Conservation (phyloP, 1,140 invertebrate genomes). For the Anoplolepis gracilipes region DNA sequence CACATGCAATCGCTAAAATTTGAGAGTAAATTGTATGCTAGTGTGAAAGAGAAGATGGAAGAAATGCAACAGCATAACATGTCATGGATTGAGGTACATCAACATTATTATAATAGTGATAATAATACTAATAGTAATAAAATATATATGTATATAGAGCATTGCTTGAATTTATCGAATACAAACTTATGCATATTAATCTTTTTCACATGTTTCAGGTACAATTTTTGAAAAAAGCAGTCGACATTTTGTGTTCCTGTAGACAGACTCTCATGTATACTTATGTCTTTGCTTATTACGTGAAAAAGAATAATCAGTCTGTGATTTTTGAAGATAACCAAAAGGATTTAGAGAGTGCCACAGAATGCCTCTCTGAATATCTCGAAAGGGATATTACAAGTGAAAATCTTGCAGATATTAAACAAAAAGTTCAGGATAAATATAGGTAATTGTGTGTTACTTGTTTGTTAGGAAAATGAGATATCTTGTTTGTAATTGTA, state of each 20-base stretch:
- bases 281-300: constrained; percentile 99
- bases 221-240: constrained; percentile 98
- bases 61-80: constrained; percentile 99
- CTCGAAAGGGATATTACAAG: constrained; percentile 99
- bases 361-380: constrained; percentile 98
- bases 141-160: neutral
- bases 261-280: constrained; percentile 99
- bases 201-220: constrained; percentile 87
- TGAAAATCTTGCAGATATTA: constrained; percentile 98
- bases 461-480: neutral
- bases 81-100: constrained; percentile 99
- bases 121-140: neutral
- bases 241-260: constrained; percentile 99
- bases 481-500: neutral
- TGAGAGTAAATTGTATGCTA: constrained; percentile 97
- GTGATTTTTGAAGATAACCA: constrained; percentile 99
- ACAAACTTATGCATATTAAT: neutral
- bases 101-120: neutral
- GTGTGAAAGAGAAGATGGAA: constrained; percentile 99
- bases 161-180: neutral
- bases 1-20: constrained; percentile 99
- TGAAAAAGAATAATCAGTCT: constrained; percentile 99
- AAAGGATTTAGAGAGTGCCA: constrained; percentile 98
- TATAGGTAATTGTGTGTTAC: constrained; percentile 90
- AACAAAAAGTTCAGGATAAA: constrained; percentile 99